phyloP scores from a whole-genome alignment of 2,797 vertebrate species.

The Phoxinus dragarum region DNA sequence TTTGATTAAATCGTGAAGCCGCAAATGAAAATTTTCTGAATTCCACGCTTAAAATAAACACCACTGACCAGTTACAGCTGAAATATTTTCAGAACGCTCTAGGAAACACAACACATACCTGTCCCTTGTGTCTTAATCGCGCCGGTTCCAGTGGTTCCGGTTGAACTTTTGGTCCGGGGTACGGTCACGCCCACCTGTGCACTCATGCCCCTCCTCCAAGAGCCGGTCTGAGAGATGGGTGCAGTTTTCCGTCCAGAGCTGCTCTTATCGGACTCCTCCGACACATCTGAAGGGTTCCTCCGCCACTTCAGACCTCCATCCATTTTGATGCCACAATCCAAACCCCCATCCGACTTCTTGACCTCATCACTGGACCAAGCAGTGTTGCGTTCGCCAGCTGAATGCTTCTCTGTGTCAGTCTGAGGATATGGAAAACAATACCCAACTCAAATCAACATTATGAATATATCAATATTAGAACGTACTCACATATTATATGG shows the following conservation, averaged over 20 bases:
- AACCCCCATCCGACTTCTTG: conserved; percentile 88
- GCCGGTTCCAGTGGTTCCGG: conserved; percentile 72
- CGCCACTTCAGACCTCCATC: conserved; percentile 89
- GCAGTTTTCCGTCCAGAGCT: conserved; percentile 86
- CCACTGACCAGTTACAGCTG: neutral
- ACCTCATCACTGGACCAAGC: conserved; percentile 89
- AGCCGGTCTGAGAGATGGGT: conserved; percentile 90
- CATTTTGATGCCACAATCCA: conserved; percentile 89
- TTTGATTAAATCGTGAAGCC: neutral
- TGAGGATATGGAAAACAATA: conserved; percentile 69
- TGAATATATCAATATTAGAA: neutral
- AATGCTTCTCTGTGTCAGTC: conserved; percentile 94
- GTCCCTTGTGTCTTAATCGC: conserved; percentile 86
- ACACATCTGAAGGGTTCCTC: conserved; percentile 90
- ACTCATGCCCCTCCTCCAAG: conserved; percentile 95
- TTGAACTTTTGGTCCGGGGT: conserved; percentile 86
- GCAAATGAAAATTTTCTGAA: neutral
- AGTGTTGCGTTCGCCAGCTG: conserved; percentile 80
- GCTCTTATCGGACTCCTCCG: conserved; percentile 94
- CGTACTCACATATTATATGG: neutral
- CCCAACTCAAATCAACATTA: neutral
- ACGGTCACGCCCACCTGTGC: conserved; percentile 94
- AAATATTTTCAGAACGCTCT: neutral
- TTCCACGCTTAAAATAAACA: neutral
- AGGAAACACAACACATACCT: conserved; percentile 76